phyloP scores from a whole-genome alignment of 2,888 invertebrate genomes.

The Lasioglossum calceatum region DNA sequence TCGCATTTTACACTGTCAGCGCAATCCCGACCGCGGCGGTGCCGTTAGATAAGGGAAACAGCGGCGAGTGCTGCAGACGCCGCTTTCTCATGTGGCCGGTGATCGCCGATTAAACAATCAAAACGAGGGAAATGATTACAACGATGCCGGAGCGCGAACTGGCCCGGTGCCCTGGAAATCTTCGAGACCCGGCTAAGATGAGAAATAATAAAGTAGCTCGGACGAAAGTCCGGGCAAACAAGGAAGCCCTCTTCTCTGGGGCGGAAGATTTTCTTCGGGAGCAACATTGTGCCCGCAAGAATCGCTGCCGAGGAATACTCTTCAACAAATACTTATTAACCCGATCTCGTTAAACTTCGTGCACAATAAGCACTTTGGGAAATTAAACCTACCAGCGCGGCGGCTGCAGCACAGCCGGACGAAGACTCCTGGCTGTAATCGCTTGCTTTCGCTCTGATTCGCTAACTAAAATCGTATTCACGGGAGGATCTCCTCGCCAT shows the following conservation, averaged over 20 bases:
- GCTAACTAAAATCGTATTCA: background rate
- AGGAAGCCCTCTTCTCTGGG: background rate
- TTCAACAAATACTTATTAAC: constrained; percentile 17
- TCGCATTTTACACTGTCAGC: constrained; percentile 47
- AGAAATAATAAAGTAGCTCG: constrained; percentile 1
- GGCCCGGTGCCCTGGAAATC: background rate
- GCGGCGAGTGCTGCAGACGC: background rate
- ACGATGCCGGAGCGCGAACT: background rate
- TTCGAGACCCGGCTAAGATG: background rate
- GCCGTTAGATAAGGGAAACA: constrained; percentile 44
- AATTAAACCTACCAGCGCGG: constrained; percentile 2
- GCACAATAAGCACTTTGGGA: constrained; percentile 23
- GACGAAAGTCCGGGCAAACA: background rate
- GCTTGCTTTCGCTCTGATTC: background rate
- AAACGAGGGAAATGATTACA: constrained; percentile 16
- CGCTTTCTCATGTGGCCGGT: background rate
- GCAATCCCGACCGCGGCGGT: constrained; percentile 21
- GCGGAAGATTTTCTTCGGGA: background rate
- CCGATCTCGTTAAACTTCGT: constrained; percentile 19
- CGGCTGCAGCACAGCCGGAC: background rate
- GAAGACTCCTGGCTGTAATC: background rate
- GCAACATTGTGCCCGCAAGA: background rate
- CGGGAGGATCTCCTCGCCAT: background rate
- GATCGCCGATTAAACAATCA: constrained; percentile 16
- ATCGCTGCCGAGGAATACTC: background rate